Evolutionary conservation across 2,797 vertebrate genomes (phyloP).

Genomic region (Trachops cirrhosus): DNA sequence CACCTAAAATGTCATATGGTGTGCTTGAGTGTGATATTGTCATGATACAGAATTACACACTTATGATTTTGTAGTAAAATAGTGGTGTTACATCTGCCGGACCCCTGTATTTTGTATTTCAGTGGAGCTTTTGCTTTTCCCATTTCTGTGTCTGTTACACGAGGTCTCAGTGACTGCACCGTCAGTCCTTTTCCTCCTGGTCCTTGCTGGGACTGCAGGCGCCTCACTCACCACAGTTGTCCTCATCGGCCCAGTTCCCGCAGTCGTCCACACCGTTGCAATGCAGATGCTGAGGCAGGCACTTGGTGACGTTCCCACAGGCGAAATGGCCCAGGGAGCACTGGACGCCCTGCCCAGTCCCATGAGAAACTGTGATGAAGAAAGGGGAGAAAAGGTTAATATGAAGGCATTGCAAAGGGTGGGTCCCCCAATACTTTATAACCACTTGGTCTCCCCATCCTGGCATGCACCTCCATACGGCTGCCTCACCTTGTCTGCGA

Average conservation of each 20-base stretch:
- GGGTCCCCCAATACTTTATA: no score
- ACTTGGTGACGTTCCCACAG: constrained; percentile 92
- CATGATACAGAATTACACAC: no score
- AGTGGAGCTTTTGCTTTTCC: background rate
- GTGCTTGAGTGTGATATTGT: no score
- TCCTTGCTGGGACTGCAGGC: background rate
- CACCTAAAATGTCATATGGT: no score
- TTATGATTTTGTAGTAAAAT: no score
- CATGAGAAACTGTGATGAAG: constrained; percentile 77
- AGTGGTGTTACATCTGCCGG: no score
- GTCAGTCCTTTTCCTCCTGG: fast-evolving
- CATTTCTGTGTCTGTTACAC: background rate
- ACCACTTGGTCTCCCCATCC: background rate
- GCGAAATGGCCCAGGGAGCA: constrained; percentile 96
- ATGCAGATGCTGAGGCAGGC: constrained; percentile 94
- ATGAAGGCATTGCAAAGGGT: background rate
- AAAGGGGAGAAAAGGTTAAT: constrained; percentile 22
- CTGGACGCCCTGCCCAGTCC: constrained; percentile 63
- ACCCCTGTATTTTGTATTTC: background rate
- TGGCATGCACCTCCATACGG: background rate
- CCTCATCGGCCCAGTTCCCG: constrained; percentile 93
- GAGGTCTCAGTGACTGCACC: background rate
- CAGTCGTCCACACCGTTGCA: constrained; percentile 96
- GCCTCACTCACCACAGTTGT: constrained; percentile 91
- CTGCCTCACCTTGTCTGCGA: background rate